Evolutionary conservation across 2,113 vertebrate genomes (phyloP).

Genomic region (Cathartes aura): DNA sequence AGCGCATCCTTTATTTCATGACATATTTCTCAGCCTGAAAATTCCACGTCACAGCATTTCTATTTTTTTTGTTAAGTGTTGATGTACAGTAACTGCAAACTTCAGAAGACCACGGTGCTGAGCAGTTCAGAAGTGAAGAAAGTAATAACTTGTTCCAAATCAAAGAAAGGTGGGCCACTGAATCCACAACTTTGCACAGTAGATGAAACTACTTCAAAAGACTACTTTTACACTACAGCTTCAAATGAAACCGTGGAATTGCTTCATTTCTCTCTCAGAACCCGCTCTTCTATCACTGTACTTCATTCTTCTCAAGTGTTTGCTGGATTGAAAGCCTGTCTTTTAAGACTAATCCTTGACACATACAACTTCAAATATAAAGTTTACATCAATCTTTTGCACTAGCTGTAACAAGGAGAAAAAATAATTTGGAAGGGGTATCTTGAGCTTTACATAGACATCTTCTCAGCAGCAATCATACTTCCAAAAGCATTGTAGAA

Average conservation of each 20-base stretch:
- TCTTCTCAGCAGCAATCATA: background rate
- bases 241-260: background rate
- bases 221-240: background rate
- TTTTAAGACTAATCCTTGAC: background rate
- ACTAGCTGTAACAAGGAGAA: background rate
- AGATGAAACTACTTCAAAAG: background rate
- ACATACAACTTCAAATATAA: background rate
- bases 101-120: background rate
- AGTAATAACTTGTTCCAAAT: background rate
- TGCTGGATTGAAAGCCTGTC: background rate
- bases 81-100: background rate
- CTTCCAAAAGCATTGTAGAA: background rate
- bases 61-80: background rate
- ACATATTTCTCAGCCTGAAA: background rate
- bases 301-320: background rate
- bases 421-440: background rate
- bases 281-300: background rate
- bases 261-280: background rate
- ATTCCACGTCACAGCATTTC: background rate
- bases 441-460: background rate
- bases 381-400: background rate
- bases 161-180: background rate
- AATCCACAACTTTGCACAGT: background rate
- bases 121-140: background rate
- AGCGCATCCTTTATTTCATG: background rate